Base-by-base conservation (phyloP, 2,797 vertebrate species). In the Diglossa cyanea region DNA sequence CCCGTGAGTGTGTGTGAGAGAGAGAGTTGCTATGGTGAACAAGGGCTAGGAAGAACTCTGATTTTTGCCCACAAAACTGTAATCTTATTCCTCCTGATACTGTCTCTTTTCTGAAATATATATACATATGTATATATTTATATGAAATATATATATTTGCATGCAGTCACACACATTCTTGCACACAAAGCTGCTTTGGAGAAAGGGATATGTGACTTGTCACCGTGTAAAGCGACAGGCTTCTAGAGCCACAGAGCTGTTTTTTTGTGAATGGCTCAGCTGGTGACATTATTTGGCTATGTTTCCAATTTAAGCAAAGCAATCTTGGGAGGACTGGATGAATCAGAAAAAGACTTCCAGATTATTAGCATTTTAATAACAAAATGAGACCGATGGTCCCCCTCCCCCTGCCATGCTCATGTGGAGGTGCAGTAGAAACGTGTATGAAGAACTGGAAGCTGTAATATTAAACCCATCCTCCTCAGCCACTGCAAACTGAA, bases 21-120 rank as follows among this genome's bases (percentile, higher is more conserved):
- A 66, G 62, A 54, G 81, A 82, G 94, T 79, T 96, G 88, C 86
- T 94, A 93, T 96, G 80, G 94, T 94, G 90, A 96, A 19, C 48
- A 63, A 83, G 48, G 40, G 13, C 35, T 76, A 71, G 74, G 71
- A 91, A 88, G 31, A 76, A 73, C 21, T 91, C 48, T 65, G 70
- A 88, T 74, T 93, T 70, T 93, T 57, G 30, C 28, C 37, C 48
- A 73, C 42, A 62, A 75, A 93, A 87, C 53, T 72, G 19, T 94
- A 93, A 93, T 93, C 50, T 86, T 81, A 74, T n/a, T 92, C 61
- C 20, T 94, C 35, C 47, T 63, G 33, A 71, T 88, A 61, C 62
- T 45, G 39, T 44, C 42, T 72, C 12, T 96, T 95, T 94, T 74
- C 65, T 68, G 54, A 90, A 51, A 77, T 40, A 70, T 23, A 58